phyloP scores from a whole-genome alignment of 2,888 invertebrate genomes.

The Marasmarcha lunaedactyla region DNA sequence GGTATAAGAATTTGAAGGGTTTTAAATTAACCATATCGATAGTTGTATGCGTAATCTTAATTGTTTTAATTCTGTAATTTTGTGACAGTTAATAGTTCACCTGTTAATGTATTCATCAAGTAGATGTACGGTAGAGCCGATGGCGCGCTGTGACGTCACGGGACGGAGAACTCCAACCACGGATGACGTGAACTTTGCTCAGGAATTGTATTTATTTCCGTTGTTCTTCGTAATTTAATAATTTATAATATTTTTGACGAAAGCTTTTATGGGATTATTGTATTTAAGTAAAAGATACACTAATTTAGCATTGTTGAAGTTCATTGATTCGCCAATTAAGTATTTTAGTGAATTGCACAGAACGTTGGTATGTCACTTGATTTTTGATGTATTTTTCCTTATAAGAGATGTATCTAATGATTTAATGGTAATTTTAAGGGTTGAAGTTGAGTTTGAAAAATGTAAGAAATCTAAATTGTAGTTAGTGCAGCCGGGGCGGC shows the following conservation, averaged over 20 bases:
- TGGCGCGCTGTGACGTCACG: slow-evolving; percentile 14
- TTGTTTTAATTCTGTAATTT: slow-evolving; percentile 52
- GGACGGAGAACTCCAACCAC: slow-evolving; percentile 16
- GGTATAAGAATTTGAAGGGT: slow-evolving; percentile 37
- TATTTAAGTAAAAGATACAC: slow-evolving; percentile 24
- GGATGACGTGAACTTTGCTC: slow-evolving; percentile 36
- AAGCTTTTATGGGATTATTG: neutral
- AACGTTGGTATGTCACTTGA: slow-evolving; percentile 68
- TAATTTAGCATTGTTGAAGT: slow-evolving; percentile 55
- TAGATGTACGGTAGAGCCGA: slow-evolving; percentile 50
- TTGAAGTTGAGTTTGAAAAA: slow-evolving; percentile 51
- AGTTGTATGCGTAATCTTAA: slow-evolving; percentile 40
- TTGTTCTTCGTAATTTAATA: slow-evolving; percentile 39
- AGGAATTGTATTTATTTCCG: slow-evolving; percentile 60
- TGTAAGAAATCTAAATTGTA: slow-evolving; percentile 28
- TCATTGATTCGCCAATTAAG: slow-evolving; percentile 43
- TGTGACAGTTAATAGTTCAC: slow-evolving; percentile 57
- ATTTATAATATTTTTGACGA: slow-evolving; percentile 33
- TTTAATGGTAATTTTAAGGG: slow-evolving; percentile 52
- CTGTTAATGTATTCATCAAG: slow-evolving; percentile 65
- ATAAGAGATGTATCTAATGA: slow-evolving; percentile 53
- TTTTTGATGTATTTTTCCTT: slow-evolving; percentile 65
- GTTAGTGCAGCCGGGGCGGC: no score
- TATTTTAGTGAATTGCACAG: slow-evolving; percentile 65
- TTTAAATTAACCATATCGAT: slow-evolving; percentile 61